Conservation (phyloP, 2,888 invertebrate genomes). For the Drepanosiphum platanoidis region DNA sequence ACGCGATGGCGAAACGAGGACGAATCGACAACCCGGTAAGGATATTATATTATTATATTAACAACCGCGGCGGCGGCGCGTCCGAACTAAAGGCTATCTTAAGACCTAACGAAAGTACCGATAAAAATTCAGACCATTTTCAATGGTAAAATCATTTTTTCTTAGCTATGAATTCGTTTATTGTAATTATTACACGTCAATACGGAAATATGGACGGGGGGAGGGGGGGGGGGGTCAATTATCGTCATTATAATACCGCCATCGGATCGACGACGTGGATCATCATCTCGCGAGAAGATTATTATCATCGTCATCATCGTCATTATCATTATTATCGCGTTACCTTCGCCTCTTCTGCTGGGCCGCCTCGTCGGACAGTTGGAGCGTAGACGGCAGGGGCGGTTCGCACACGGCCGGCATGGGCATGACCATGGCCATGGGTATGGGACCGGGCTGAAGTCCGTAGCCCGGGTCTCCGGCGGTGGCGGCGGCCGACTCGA, state of each 20-base stretch:
- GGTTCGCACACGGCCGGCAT: constrained; percentile 58
- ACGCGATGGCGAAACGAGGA: constrained; percentile 3
- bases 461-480: constrained; percentile 50
- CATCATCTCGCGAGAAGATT: not conserved
- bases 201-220: no score
- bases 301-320: not conserved
- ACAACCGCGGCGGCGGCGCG: no score
- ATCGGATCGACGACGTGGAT: not conserved
- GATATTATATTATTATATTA: not conserved
- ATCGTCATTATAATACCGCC: no score
- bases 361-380: constrained; percentile 38
- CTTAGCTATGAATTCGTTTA: no score
- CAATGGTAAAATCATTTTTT: no score
- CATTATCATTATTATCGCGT: not conserved
- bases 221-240: no score
- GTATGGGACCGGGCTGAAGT: constrained; percentile 37
- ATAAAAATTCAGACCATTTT: no score
- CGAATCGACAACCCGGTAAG: not conserved
- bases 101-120: no score
- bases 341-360: constrained; percentile 53
- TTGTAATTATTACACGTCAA: no score
- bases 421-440: constrained; percentile 61
- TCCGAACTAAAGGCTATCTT: no score
- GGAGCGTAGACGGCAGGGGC: not conserved
- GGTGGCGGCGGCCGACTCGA: constrained; percentile 31